Base-by-base conservation (phyloP, 2,113 vertebrate species). In the Carassius auratus region DNA sequence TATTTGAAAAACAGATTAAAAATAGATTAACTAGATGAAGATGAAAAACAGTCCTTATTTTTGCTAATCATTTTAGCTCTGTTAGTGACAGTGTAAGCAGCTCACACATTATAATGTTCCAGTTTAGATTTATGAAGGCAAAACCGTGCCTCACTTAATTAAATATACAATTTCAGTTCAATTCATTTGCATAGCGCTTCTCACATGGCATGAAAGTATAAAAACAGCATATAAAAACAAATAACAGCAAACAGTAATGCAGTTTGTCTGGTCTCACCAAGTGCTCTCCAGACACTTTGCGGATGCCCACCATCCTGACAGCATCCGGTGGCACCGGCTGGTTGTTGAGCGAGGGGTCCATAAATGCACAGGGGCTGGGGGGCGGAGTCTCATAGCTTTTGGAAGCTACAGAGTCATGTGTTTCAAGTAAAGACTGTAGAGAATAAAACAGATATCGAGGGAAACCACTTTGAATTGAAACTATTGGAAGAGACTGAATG, bases 221-320 rank as follows among this genome's bases (percentile, higher is more conserved):
- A 66, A 66, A 30, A 23, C 13, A 66, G 3, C 59, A 23, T 23
- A 61, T 23, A 61, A 62, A 8, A 62, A 23, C 59, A 61, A n/a
- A 14, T 48, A 30, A 48, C 73, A 26, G 45, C 26, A 19, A 55
- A 33, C 17, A 8, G 50, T 5, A 14, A 76, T 2, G 17, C 23
- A 0, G 8, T 1, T 13, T 45, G 8, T 45, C 17, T 33, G 10
- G 1, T 62, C 95, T 96, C 92, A 99, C 98, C 96, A 99, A 94
- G 89, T 98, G 97, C 86, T 99, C 97, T 9, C 97, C 97, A 0
- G 97, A 95, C 0, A 96, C 95, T 88, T 98, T 98, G 26, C 97
- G 96, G 88, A 99, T 97, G 85, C 98, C 97, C 90, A 99, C 98
- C 97, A 99, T 98, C 90, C 97, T 94, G 84, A 99, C 96, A 0